Evolutionary conservation across 2,113 vertebrate species (phyloP).

Genomic region (Corvus cornix): DNA sequence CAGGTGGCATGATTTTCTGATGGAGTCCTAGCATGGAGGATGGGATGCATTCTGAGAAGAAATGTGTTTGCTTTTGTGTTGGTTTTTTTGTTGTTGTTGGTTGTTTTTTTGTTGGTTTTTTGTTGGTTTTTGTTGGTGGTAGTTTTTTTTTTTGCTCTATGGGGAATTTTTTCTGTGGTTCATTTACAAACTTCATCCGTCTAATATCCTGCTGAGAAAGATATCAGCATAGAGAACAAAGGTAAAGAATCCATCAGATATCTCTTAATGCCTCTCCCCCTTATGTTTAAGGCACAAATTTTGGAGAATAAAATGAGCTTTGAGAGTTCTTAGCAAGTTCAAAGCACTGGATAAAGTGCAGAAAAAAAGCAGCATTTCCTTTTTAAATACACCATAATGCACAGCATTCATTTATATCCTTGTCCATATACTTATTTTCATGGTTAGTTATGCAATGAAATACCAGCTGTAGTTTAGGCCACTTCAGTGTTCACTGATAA

Average conservation of each 20-base stretch:
- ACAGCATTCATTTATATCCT: not conserved
- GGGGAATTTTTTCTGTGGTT: not conserved
- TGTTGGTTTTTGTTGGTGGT: not conserved
- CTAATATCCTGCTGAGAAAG: not conserved
- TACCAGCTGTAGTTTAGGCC: not conserved
- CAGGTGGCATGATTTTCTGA: not conserved
- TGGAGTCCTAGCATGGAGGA: not conserved
- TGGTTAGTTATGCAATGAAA: not conserved
- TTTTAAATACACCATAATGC: not conserved
- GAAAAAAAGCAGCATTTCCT: not conserved
- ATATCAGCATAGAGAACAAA: not conserved
- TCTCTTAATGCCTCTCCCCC: not conserved
- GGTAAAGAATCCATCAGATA: not conserved
- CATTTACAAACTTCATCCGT: not conserved
- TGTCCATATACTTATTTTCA: not conserved
- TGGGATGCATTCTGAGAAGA: not conserved
- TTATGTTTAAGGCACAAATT: not conserved
- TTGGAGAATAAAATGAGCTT: not conserved
- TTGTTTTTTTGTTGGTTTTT: not conserved
- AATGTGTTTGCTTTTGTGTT: not conserved
- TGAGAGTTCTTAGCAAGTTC: not conserved
- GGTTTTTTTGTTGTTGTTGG: not conserved
- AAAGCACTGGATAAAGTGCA: not conserved
- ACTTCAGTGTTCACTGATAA: not conserved
- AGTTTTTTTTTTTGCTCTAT: not conserved